phyloP scores from a whole-genome alignment of 2,113 vertebrate species.

The Chrysemys picta region DNA sequence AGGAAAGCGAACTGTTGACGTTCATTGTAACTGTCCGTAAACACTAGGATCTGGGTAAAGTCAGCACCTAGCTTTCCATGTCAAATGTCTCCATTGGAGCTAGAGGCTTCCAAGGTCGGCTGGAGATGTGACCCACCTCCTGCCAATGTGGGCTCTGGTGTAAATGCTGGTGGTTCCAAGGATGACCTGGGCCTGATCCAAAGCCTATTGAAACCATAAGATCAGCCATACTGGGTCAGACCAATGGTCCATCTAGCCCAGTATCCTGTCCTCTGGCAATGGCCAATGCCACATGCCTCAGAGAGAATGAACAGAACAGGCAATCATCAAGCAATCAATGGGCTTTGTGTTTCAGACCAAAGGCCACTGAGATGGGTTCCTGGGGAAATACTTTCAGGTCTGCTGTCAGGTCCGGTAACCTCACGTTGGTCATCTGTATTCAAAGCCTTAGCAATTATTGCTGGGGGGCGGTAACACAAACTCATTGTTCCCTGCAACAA shows the following conservation, averaged over 20 bases:
- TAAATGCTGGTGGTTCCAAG: not conserved
- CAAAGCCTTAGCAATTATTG: not conserved
- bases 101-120: not conserved
- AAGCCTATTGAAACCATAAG: not conserved
- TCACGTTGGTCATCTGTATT: not conserved
- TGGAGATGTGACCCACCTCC: not conserved
- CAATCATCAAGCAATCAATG: not conserved
- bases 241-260: not conserved
- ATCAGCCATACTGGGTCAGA: not conserved
- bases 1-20: not conserved
- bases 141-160: not conserved
- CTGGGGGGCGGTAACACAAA: not conserved
- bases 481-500: not conserved
- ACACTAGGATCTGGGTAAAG: not conserved
- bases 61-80: not conserved
- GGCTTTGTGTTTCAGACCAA: constrained; percentile 3
- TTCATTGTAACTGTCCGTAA: not conserved
- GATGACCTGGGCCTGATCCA: constrained; percentile 44
- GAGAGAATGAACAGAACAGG: not conserved
- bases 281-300: not conserved
- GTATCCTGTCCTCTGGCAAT: not conserved
- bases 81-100: not conserved
- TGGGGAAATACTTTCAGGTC: constrained; percentile 22
- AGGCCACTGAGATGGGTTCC: constrained; percentile 10
- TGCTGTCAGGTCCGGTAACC: not conserved